Evolutionary conservation across 2,888 invertebrate genomes (phyloP), one percentile per base, ranked within the genome.

Genomic region (Catotricha subobsoleta): DNA sequence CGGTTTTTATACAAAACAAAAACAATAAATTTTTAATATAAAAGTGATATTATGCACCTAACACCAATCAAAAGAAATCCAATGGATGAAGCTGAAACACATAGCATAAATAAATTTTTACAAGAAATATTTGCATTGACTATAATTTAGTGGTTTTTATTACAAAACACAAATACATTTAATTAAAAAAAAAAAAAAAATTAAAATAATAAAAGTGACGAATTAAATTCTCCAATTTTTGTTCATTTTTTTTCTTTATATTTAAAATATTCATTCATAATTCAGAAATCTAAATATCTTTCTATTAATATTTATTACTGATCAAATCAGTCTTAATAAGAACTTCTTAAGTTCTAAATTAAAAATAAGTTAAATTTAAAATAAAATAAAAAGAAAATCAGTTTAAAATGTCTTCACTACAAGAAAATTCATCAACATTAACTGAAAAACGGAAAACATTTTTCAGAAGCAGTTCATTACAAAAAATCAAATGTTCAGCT

Each of bases 401-500:
- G 3, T 15, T 8, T 15, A 40, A 33, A 34, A 40, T 40, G 40
- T 40, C 40, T 16, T 40, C 40, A 16, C 2, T 40, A 12, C 25
- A 25, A 34, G 40, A 29, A 20, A 29, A 39, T n/a, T 29, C 39
- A 13, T 10, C 20, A 9, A 23, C 30, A 21, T 20, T 30, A 7
- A 21, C 28, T 3, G 10, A 29, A 5, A 39, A 39, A 15, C 39
- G 39, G 9, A 30, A 21, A 39, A 12, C 21, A 27, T 10, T 18
- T 10, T 47, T 49, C 30, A 30, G 48, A 19, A 46, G 42, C 19
- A 42, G 44, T 21, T 49, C 48, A 21, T 47, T 49, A 25, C 45
- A 48, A 29, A 49, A 48, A 44, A 43, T 49, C 2, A 47, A 47
- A 30, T 49, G 46, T 30, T 44, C 48, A 8, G 48, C 48, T 21